A percentile compares a stretch with the other conserved stretches of the same genome.
Evolutionary conservation across 1,140 invertebrate species (phyloP).

Genomic region (Colletes latitarsis): DNA sequence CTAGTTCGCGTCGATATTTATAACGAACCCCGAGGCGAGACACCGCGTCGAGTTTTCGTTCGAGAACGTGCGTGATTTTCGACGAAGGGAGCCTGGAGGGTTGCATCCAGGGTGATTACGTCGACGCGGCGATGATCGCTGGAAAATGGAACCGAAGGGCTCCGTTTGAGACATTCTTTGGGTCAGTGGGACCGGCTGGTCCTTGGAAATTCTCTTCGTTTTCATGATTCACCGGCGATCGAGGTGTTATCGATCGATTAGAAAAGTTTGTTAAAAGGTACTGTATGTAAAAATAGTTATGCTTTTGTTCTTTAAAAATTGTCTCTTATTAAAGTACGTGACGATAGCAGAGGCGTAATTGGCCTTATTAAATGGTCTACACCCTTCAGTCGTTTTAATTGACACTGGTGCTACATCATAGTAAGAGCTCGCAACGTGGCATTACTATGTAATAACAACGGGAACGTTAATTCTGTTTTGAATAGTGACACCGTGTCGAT

Average conservation of each 20-base stretch:
- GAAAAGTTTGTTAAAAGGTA: no score
- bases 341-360: not conserved
- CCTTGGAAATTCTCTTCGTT: no score
- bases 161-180: no score
- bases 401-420: not conserved
- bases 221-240: no score
- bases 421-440: not conserved
- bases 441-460: constrained; percentile 21
- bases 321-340: no score
- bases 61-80: not conserved
- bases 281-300: no score
- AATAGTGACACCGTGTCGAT: not conserved
- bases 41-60: not conserved
- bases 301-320: no score
- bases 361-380: constrained; percentile 5
- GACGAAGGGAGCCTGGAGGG: not conserved
- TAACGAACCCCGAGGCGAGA: constrained; percentile 38
- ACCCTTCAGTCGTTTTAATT: constrained; percentile 19
- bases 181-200: no score
- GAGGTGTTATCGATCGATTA: no score
- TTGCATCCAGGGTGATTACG: no score
- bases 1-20: constrained; percentile 56
- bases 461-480: not conserved
- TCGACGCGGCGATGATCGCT: no score
- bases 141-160: no score